Evolutionary conservation across 2,888 invertebrate genomes (phyloP).

Genomic region (Lasioglossum calceatum): DNA sequence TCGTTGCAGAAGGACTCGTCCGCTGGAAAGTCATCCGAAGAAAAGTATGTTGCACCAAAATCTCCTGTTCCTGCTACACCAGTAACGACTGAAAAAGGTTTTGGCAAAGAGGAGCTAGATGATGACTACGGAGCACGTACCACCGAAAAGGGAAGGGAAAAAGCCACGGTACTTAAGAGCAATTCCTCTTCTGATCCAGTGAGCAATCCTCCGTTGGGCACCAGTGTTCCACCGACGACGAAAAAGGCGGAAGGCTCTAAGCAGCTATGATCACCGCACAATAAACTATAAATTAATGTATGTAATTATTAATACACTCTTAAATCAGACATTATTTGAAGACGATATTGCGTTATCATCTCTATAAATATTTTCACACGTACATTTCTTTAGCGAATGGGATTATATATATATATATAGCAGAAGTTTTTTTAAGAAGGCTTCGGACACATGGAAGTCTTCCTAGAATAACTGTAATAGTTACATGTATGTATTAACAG

Average conservation of each 20-base stretch:
- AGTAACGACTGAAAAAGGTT: slow-evolving; percentile 69
- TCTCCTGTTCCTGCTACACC: slow-evolving; percentile 76
- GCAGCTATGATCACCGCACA: slow-evolving; percentile 79
- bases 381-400: slow-evolving; percentile 43
- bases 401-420: slow-evolving; percentile 14
- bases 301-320: slow-evolving; percentile 64
- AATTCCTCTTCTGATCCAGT: slow-evolving; percentile 66
- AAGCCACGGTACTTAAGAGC: slow-evolving; percentile 67
- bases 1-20: slow-evolving; percentile 85
- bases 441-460: not conserved
- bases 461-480: slow-evolving; percentile 17
- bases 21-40: not conserved
- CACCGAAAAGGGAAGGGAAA: slow-evolving; percentile 48
- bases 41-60: slow-evolving; percentile 49
- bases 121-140: slow-evolving; percentile 44
- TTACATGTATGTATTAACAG: slow-evolving; percentile 27
- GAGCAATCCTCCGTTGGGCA: slow-evolving; percentile 69
- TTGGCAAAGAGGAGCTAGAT: slow-evolving; percentile 67
- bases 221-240: slow-evolving; percentile 75
- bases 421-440: slow-evolving; percentile 17
- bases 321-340: slow-evolving; percentile 45
- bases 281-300: slow-evolving; percentile 63
- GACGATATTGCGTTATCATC: slow-evolving; percentile 34
- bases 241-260: slow-evolving; percentile 82
- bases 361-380: slow-evolving; percentile 26